Evolutionary conservation across 2,888 invertebrate species (phyloP).

Genomic region (Camptogramma bilineatum): DNA sequence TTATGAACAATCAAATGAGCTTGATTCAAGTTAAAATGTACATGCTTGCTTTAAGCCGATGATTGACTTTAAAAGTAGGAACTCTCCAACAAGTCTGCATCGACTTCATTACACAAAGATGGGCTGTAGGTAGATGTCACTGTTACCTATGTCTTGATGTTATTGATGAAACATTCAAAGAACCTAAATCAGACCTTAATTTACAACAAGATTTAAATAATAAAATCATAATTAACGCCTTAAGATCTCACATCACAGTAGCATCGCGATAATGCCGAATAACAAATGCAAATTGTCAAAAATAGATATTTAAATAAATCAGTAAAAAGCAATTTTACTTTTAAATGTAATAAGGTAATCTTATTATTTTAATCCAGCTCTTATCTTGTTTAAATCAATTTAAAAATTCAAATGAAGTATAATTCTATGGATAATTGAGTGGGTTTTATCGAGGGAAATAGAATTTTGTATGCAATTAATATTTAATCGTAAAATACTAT

Average conservation of each 20-base stretch:
- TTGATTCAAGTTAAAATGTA: too few species aligned
- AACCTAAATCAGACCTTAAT: neutral
- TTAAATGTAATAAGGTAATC: conserved; percentile 26
- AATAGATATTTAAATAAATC: conserved; percentile 22
- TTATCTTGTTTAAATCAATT: conserved; percentile 37
- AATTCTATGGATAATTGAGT: conserved; percentile 45
- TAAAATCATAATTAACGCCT: neutral
- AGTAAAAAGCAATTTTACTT: conserved; percentile 19
- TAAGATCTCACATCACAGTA: neutral
- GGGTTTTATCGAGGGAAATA: conserved; percentile 47
- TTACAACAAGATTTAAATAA: conserved; percentile 1
- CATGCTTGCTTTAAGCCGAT: too few species aligned
- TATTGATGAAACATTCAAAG: too few species aligned
- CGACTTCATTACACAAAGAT: too few species aligned
- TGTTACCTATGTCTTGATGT: too few species aligned
- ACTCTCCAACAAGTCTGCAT: too few species aligned
- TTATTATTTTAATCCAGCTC: conserved; percentile 28
- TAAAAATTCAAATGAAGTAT: conserved; percentile 49
- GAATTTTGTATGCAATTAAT: conserved; percentile 53
- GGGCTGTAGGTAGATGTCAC: too few species aligned
- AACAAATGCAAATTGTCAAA: conserved; percentile 13
- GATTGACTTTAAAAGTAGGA: too few species aligned
- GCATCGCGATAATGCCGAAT: conserved; percentile 10
- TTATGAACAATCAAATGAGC: too few species aligned
- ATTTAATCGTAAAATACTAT: conserved; percentile 63